A percentile compares a stretch with the other conserved stretches of the same genome.
Conservation (phyloP, 2,113 vertebrate species). For the Notarius lentiginosus region DNA sequence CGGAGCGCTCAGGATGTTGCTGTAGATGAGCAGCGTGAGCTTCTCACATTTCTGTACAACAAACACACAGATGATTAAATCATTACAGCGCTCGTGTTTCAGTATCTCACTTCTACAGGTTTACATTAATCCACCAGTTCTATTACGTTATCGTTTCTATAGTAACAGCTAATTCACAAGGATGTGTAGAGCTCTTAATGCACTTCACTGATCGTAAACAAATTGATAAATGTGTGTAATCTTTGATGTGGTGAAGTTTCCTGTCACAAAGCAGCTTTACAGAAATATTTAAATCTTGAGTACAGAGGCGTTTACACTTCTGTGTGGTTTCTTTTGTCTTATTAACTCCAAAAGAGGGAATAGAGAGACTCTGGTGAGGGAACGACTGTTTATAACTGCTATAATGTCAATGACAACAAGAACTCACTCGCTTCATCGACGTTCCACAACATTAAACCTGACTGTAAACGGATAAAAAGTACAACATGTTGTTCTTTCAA, state of each 20-base stretch:
- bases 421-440: background rate
- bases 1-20: constrained; percentile 88
- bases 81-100: background rate
- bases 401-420: background rate
- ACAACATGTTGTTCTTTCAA: background rate
- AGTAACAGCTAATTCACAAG: background rate
- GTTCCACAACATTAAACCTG: background rate
- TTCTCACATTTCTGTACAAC: constrained; percentile 89
- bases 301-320: background rate
- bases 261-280: no score
- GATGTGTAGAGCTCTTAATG: background rate
- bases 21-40: constrained; percentile 87
- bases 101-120: background rate
- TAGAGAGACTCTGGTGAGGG: background rate
- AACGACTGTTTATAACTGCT: background rate
- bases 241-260: background rate
- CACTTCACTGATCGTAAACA: background rate
- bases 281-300: background rate
- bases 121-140: background rate
- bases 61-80: constrained; percentile 23
- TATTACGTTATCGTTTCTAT: background rate
- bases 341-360: background rate
- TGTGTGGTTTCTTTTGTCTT: background rate
- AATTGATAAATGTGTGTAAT: background rate
- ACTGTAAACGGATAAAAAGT: background rate